These are phyloP conservation scores for Rhizomys pruinosus DNA, from an alignment of 2,113 vertebrate species.

Conservation along the genomic window DNA sequence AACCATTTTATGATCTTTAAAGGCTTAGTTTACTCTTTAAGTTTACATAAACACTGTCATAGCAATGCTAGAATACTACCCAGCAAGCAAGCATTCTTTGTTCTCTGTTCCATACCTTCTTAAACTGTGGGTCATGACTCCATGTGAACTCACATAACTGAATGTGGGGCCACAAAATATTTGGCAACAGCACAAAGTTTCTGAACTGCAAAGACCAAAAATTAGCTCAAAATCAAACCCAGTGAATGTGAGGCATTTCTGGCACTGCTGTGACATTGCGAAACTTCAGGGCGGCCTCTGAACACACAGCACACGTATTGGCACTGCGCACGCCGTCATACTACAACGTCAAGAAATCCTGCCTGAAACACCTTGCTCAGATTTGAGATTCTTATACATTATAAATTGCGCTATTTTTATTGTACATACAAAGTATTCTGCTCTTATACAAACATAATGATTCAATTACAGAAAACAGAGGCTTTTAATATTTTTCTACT, in stretches of 20 bases:
- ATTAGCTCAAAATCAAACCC: not conserved
- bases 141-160: not conserved
- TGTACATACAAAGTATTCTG: not conserved
- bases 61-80: not conserved
- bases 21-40: not conserved
- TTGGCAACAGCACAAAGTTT: not conserved
- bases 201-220: not conserved
- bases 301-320: not conserved
- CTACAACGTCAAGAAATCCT: not conserved
- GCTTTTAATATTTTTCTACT: not conserved
- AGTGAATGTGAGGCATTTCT: not conserved
- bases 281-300: not conserved
- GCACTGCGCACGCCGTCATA: not conserved
- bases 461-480: not conserved
- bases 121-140: not conserved
- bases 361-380: not conserved
- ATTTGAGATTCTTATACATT: not conserved
- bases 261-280: not conserved
- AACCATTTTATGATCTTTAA: slow-evolving; percentile 31
- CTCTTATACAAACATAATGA: not conserved
- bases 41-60: not conserved
- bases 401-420: not conserved
- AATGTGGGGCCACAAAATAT: not conserved
- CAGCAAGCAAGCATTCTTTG: not conserved
- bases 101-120: not conserved